phyloP scores from a whole-genome alignment of 2,888 invertebrate genomes.

The Cryptocephalus primarius region DNA sequence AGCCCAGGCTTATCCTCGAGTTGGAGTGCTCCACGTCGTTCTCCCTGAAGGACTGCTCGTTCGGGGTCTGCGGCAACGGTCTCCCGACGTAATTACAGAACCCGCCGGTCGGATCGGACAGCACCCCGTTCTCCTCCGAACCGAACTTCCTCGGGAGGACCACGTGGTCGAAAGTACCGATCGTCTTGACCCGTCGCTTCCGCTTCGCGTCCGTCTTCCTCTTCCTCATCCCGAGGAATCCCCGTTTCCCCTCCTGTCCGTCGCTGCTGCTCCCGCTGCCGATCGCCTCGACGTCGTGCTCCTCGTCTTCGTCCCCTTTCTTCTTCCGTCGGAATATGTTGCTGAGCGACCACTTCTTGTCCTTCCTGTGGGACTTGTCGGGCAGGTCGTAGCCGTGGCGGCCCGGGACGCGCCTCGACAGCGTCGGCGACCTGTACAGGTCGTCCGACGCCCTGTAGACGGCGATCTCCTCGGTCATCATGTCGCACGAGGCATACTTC shows the following conservation, averaged over 20 bases:
- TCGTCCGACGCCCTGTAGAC: slow-evolving; percentile 19
- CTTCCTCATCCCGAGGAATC: slow-evolving; percentile 32
- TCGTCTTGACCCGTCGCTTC: slow-evolving; percentile 42
- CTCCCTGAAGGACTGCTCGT: slow-evolving; percentile 26
- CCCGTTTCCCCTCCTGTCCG: slow-evolving; percentile 34
- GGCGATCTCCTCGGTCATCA: slow-evolving; percentile 31
- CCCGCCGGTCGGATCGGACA: slow-evolving; percentile 45
- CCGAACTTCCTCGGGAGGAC: slow-evolving; percentile 31
- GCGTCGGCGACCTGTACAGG: slow-evolving; percentile 24
- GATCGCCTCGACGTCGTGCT: no score
- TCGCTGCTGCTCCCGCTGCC: slow-evolving; percentile 43
- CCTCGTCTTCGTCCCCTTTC: slow-evolving; percentile 42
- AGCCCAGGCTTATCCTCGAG: slow-evolving; percentile 34
- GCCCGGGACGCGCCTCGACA: slow-evolving; percentile 35
- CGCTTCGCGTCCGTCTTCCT: slow-evolving; percentile 38
- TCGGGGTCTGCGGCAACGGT: slow-evolving; percentile 21
- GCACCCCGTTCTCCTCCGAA: slow-evolving; percentile 41
- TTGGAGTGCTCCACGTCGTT: slow-evolving; percentile 18
- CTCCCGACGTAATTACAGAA: slow-evolving; percentile 9
- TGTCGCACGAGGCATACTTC: slow-evolving; percentile 26
- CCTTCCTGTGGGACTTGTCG: slow-evolving; percentile 45
- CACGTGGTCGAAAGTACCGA: slow-evolving; percentile 56
- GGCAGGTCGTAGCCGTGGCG: slow-evolving; percentile 38
- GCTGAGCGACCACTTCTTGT: slow-evolving; percentile 71
- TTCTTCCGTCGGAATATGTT: slow-evolving; percentile 68